Evolutionary conservation across 2,113 vertebrate genomes (phyloP).

Genomic region (Gasterosteus nipponicus): DNA sequence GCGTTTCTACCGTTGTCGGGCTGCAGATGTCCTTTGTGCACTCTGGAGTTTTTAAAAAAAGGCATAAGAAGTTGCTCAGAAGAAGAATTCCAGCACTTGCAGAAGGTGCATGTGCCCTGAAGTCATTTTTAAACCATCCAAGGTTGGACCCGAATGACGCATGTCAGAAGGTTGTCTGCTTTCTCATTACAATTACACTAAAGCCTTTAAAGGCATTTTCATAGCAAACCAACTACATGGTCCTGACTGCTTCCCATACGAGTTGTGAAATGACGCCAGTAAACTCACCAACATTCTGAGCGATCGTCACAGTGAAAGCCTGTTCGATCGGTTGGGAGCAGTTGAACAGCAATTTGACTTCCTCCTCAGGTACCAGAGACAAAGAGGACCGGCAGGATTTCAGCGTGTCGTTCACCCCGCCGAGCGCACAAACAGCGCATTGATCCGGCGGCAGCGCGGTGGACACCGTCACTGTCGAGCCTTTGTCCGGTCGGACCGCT

Average conservation of each 20-base stretch:
- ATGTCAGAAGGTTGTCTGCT: not conserved
- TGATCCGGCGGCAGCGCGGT: rapidly evolving
- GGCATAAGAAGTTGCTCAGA: not conserved
- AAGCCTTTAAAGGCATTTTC: not conserved
- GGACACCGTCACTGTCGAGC: slow-evolving; percentile 68
- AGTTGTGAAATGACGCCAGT: not conserved
- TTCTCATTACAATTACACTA: not conserved
- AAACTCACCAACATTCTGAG: slow-evolving; percentile 82
- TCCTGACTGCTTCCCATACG: not conserved
- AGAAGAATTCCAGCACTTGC: not conserved
- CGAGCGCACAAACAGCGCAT: slow-evolving; percentile 69
- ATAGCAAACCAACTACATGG: not conserved
- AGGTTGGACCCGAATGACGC: not conserved
- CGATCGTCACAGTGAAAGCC: slow-evolving; percentile 75
- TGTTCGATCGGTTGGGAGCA: slow-evolving; percentile 76
- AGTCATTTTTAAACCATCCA: not conserved
- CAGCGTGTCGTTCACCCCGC: not conserved
- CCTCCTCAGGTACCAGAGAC: slow-evolving; percentile 75
- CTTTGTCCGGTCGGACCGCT: slow-evolving; percentile 56
- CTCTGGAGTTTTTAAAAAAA: slow-evolving; percentile 74
- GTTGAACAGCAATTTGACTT: slow-evolving; percentile 73
- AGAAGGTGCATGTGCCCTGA: not conserved
- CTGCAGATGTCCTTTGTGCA: slow-evolving; percentile 82
- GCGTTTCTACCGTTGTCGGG: slow-evolving; percentile 75
- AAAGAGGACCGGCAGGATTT: slow-evolving; percentile 52